These are phyloP conservation scores for Ecdyonurus torrentis DNA, from an alignment of 2,888 invertebrate species.

Conservation along the genomic window DNA sequence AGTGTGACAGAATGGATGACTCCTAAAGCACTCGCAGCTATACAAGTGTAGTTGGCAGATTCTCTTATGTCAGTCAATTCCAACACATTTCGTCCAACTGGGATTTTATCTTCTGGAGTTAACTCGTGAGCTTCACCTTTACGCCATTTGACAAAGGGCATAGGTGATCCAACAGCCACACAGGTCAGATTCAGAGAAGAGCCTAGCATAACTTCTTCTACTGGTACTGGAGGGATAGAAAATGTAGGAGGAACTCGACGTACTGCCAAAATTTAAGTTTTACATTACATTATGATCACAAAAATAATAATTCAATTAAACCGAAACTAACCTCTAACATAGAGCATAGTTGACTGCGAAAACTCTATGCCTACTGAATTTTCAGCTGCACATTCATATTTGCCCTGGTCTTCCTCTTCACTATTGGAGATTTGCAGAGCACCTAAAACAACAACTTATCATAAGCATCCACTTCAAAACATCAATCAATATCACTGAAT, in stretches of 20 bases:
- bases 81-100: slow-evolving; percentile 73
- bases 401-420: slow-evolving; percentile 82
- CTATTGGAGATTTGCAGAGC: slow-evolving; percentile 78
- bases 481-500: too few species aligned
- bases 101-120: slow-evolving; percentile 74
- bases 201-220: slow-evolving; percentile 85
- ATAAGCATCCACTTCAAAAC: too few species aligned
- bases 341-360: slow-evolving; percentile 74
- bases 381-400: slow-evolving; percentile 92
- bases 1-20: slow-evolving; percentile 74
- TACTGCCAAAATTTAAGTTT: slow-evolving; percentile 43
- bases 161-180: slow-evolving; percentile 93
- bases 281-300: slow-evolving; percentile 17
- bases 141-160: slow-evolving; percentile 93
- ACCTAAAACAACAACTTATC: slow-evolving; percentile 34
- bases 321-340: slow-evolving; percentile 87
- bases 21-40: slow-evolving; percentile 86
- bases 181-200: slow-evolving; percentile 86
- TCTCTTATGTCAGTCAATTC: slow-evolving; percentile 72
- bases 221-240: slow-evolving; percentile 72
- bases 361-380: slow-evolving; percentile 86
- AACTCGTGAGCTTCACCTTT: slow-evolving; percentile 61
- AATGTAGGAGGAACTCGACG: slow-evolving; percentile 91
- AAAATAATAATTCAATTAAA: too few species aligned
- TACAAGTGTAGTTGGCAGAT: slow-evolving; percentile 93